Evolutionary conservation across 2,113 vertebrate species (phyloP).

Genomic region (Nibea coibor): DNA sequence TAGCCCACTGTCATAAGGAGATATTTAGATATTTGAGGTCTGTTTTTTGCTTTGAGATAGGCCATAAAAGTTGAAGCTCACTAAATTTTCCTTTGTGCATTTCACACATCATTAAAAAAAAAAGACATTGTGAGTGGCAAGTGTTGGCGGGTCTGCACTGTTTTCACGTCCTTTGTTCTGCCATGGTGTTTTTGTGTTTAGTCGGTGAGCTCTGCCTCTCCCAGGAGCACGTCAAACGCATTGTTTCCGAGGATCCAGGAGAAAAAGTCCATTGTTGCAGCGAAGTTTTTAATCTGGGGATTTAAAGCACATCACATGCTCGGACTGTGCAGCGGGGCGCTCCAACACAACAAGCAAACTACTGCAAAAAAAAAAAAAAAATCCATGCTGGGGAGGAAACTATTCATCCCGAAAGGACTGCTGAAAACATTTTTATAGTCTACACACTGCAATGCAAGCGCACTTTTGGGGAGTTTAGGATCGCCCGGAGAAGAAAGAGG

Average conservation of each 20-base stretch:
- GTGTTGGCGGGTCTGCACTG: neutral
- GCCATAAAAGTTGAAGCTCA: neutral
- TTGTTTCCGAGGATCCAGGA: slow-evolving; percentile 71
- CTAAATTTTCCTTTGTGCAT: fast-evolving
- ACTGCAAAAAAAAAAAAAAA: slow-evolving; percentile 24
- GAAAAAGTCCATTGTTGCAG: slow-evolving; percentile 80
- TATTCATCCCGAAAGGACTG: neutral
- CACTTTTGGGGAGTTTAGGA: slow-evolving; percentile 23
- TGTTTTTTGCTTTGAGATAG: neutral
- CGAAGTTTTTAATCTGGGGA: slow-evolving; percentile 81
- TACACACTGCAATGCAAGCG: slow-evolving; percentile 5
- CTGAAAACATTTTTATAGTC: neutral
- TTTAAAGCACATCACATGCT: slow-evolving; percentile 82
- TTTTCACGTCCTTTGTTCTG: neutral
- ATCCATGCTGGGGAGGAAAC: slow-evolving; percentile 24
- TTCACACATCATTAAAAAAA: neutral
- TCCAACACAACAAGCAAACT: slow-evolving; percentile 38
- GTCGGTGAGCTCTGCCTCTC: slow-evolving; percentile 34
- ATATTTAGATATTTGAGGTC: neutral
- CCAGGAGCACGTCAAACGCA: slow-evolving; percentile 34
- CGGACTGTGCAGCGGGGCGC: slow-evolving; percentile 50
- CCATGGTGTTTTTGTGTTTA: slow-evolving; percentile 17
- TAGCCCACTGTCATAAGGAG: neutral
- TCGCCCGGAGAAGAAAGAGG: neutral
- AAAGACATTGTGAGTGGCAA: neutral